Percentiles rank a stretch among this genome's conserved stretches.
Conservation (phyloP, 2,888 invertebrate species). For the Nymphalis polychloros region DNA sequence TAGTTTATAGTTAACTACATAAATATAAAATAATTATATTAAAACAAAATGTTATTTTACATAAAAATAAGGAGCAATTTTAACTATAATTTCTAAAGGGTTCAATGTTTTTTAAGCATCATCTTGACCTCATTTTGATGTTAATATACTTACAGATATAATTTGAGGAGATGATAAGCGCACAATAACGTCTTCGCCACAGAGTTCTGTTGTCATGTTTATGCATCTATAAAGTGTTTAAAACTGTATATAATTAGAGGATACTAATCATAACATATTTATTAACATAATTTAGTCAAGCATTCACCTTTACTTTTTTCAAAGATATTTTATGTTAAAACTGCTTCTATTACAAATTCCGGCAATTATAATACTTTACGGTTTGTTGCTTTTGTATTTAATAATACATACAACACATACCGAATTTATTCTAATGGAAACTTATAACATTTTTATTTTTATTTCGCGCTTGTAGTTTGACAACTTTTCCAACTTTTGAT, state of each 20-base stretch:
- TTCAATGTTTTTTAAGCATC: not conserved
- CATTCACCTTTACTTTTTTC: not conserved
- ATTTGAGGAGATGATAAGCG: slow-evolving; percentile 54
- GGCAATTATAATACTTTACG: not conserved
- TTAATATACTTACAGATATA: slow-evolving; percentile 44
- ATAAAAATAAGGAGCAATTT: not conserved
- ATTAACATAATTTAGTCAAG: not conserved
- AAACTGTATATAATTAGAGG: not conserved
- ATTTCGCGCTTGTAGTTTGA: slow-evolving; percentile 14
- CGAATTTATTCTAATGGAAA: slow-evolving; percentile 5
- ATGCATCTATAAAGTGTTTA: slow-evolving; percentile 20
- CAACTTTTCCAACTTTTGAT: slow-evolving; percentile 27
- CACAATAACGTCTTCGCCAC: slow-evolving; percentile 59
- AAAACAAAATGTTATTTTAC: too few species aligned
- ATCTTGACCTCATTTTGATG: not conserved
- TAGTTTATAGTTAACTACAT: too few species aligned
- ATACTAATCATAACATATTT: too few species aligned
- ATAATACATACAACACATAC: not conserved
- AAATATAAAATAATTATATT: not conserved
- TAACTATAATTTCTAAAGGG: not conserved
- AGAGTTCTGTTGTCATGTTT: slow-evolving; percentile 57
- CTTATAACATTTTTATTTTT: slow-evolving; percentile 9
- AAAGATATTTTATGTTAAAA: not conserved
- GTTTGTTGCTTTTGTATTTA: not conserved
- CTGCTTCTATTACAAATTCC: not conserved